Conservation (phyloP, 1,140 invertebrate genomes). For the Steinernema feltiae region DNA sequence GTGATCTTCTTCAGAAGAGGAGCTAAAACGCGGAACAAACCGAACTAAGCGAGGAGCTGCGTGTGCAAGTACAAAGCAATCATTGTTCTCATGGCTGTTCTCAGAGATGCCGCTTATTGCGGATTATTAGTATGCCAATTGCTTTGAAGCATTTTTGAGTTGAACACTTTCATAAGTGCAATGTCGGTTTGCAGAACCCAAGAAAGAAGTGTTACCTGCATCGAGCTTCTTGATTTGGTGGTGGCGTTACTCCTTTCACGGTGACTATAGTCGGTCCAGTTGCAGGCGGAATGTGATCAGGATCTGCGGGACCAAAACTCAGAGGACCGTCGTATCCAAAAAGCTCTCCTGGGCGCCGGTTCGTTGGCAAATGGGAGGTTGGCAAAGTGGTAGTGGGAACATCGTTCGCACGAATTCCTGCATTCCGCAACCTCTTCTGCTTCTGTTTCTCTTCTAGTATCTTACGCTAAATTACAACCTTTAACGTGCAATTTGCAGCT, state of each 20-base stretch:
- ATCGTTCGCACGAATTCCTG: constrained; percentile 21
- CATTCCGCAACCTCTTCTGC: constrained; percentile 32
- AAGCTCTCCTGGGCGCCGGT: not conserved
- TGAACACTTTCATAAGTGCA: no score
- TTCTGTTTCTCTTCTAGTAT: constrained; percentile 41
- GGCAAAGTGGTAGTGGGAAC: not conserved
- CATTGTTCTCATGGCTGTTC: no score
- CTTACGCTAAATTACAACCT: constrained; percentile 36
- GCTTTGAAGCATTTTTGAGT: no score
- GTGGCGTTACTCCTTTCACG: constrained; percentile 47
- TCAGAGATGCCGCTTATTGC: no score
- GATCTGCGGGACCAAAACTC: not conserved
- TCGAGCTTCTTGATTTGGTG: constrained; percentile 24
- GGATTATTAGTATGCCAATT: no score
- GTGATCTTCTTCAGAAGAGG: constrained; percentile 33
- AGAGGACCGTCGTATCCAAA: constrained; percentile 5
- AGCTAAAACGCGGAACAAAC: constrained; percentile 21
- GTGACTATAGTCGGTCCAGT: constrained; percentile 45
- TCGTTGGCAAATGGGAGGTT: not conserved
- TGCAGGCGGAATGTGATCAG: not conserved
- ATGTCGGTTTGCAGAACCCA: no score
- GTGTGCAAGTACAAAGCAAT: no score
- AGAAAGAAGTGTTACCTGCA: constrained; percentile 3
- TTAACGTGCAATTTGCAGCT: not conserved
- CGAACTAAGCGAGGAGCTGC: not conserved